A percentile compares a stretch with the other conserved stretches of the same genome.
Conservation (phyloP, 2,797 vertebrate species). For the Anguilla pacifica region DNA sequence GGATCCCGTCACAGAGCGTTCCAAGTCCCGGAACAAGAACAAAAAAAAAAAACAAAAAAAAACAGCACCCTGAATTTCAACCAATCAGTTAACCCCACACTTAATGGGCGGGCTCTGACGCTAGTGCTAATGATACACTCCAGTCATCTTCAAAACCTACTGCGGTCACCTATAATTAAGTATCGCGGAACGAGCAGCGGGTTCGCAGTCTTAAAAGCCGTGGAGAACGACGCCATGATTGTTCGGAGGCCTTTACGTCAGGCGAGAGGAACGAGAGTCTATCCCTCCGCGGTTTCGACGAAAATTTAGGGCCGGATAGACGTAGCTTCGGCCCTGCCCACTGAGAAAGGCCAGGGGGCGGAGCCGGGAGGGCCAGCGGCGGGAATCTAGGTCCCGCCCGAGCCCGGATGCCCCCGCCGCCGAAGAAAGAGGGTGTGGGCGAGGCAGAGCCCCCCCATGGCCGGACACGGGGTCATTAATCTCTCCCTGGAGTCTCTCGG, state of each 20-base stretch:
- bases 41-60: neutral
- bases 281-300: neutral
- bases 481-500: slow-evolving; percentile 15
- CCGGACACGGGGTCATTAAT: slow-evolving; percentile 6
- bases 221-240: neutral
- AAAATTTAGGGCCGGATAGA: slow-evolving; percentile 8
- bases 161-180: neutral
- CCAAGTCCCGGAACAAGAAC: neutral
- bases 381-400: slow-evolving; percentile 2
- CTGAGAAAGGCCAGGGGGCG: neutral
- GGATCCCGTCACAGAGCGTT: neutral
- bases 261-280: neutral
- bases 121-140: neutral
- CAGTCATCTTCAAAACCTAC: neutral
- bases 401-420: neutral
- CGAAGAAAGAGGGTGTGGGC: neutral
- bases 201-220: neutral
- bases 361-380: neutral
- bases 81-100: neutral
- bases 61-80: neutral
- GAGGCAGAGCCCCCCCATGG: neutral
- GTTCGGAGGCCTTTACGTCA: neutral
- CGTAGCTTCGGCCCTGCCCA: neutral
- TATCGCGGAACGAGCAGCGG: neutral
- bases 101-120: neutral